Conservation (phyloP, 2,113 vertebrate species). For the Bubo bubo region DNA sequence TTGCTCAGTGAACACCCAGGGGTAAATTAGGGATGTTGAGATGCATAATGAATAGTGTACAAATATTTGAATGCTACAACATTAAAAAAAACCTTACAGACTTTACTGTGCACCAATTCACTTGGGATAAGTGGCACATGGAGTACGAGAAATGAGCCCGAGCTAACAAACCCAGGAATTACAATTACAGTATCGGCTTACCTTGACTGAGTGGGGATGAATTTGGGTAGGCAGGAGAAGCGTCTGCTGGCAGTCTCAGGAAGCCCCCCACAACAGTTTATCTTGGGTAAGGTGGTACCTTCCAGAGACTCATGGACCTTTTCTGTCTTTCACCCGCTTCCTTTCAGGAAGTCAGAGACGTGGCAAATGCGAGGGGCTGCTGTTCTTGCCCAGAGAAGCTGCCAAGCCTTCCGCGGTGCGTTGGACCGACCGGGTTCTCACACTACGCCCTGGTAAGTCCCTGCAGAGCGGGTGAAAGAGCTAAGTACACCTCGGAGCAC, state of each 20-base stretch:
- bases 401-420: not conserved
- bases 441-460: fast-evolving
- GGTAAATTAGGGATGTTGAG: not conserved
- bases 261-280: fast-evolving
- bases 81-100: not conserved
- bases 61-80: not conserved
- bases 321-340: not conserved
- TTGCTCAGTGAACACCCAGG: not conserved
- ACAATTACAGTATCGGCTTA: not conserved
- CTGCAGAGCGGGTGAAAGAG: not conserved
- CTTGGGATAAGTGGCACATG: not conserved
- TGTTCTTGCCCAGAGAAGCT: not conserved
- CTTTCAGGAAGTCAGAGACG: not conserved
- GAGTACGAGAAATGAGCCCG: not conserved
- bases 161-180: not conserved
- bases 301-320: not conserved
- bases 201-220: not conserved
- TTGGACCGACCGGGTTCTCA: not conserved
- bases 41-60: not conserved
- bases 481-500: fast-evolving
- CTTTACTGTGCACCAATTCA: not conserved
- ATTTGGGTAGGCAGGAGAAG: not conserved
- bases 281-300: not conserved
- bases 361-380: not conserved
- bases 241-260: not conserved